phyloP scores from a whole-genome alignment of 2,888 invertebrate genomes.

The Drosophila helvetica region DNA sequence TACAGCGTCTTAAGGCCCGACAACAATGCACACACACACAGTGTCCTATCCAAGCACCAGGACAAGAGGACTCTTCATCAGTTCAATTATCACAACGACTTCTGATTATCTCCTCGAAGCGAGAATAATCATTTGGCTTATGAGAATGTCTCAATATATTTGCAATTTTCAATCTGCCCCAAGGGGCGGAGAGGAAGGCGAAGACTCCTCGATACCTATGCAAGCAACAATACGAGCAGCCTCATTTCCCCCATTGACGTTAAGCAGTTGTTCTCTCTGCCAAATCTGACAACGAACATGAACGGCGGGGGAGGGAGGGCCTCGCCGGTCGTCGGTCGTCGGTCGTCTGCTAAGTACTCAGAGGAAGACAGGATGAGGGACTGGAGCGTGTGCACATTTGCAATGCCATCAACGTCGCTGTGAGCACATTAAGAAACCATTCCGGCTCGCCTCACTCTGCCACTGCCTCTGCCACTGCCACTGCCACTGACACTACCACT shows the following conservation, averaged over 20 bases:
- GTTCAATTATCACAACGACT: constrained; percentile 40
- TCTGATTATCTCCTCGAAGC: constrained; percentile 18
- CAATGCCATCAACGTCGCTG: constrained; percentile 63
- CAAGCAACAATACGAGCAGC: neutral
- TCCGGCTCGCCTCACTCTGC: constrained; percentile 25
- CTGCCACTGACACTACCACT: neutral
- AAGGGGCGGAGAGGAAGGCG: neutral
- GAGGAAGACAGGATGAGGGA: constrained; percentile 31
- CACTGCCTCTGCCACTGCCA: neutral
- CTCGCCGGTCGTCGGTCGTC: neutral
- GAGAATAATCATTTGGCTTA: constrained; percentile 40
- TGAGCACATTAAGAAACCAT: constrained; percentile 57
- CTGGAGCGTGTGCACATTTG: constrained; percentile 51
- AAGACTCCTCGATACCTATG: neutral
- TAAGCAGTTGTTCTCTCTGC: constrained; percentile 29
- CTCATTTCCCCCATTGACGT: neutral
- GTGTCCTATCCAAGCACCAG: neutral
- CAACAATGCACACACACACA: neutral
- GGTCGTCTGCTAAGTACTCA: constrained; percentile 33
- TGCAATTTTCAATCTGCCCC: constrained; percentile 29
- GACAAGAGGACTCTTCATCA: constrained; percentile 34
- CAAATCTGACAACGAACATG: constrained; percentile 45
- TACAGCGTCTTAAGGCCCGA: neutral
- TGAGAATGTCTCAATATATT: constrained; percentile 41
- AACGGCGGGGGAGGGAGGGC: neutral